Base-by-base conservation (phyloP, 1,140 invertebrate species). In the Coenobita brevimanus region DNA sequence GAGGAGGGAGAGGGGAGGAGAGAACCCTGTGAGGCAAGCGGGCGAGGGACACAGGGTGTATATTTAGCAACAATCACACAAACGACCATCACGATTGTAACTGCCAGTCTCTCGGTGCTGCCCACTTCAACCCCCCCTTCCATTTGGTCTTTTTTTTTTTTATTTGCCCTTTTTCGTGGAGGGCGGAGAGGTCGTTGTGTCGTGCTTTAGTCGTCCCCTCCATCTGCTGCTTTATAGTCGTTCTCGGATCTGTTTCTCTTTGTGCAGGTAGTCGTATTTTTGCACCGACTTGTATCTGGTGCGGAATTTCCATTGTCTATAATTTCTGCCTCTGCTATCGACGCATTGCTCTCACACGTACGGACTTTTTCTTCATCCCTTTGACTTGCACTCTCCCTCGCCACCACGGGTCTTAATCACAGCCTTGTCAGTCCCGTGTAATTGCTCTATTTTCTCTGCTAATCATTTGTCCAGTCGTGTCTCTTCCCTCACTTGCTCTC, bases 11-110 rank as follows among this genome's bases (percentile, higher is more conserved):
- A 57, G 2, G 57, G 62, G 24, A 64, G 36, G 57, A 24, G 71
- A 21, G 17, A 41, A 36, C n/a, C 41, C 33, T 33, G n/a, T 36
- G 21, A 8, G 27, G 17, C 41, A 36, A 21, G 30, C n/a, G 36
- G 21, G 17, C 33, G 27, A 21, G 3, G 60, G 64, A 27, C n/a
- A 43, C 67, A 71, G 54, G 57, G 69, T n/a, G 69, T 75, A 50
- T 84, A 33, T 76, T 84, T 84, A 84, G 50, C 69, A 27, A 21
- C 82, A 41, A 84, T 84, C 69, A 76, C 46, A 76, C 30, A 84
- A 50, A 69, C 30, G 69, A 27, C 69, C 41, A 84, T 84, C 46
- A 62, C 67, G 13, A 3, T 24, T 15, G 24, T 60, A 75, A 76
- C 43, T 84, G 50, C 27, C 10, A 69, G 82, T 27, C 73, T 33